Conservation (phyloP, 2,797 vertebrate genomes). For the Acipenser transmontanus region DNA sequence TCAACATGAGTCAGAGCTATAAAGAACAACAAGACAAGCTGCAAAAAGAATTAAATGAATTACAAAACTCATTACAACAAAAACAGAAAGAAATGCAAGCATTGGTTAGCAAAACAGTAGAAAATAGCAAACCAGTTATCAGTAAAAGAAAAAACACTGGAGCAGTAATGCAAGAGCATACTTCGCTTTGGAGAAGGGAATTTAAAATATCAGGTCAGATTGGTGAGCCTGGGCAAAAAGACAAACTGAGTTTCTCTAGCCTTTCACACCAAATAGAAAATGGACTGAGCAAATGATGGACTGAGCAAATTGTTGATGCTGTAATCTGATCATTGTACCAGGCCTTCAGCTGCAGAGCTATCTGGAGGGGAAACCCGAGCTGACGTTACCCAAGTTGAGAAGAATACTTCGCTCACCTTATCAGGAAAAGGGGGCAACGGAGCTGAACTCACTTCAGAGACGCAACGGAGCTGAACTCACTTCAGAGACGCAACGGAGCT, state of each 20-base stretch:
- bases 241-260: not conserved
- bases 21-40: not conserved
- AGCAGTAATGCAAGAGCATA: not conserved
- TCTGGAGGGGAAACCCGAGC: constrained; percentile 3
- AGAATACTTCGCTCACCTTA: not conserved
- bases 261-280: too few relatives aligned
- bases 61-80: not conserved
- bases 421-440: constrained; percentile 11
- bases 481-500: constrained; percentile 8
- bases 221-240: constrained; percentile 9
- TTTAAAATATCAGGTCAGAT: constrained; percentile 16
- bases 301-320: constrained; percentile 18
- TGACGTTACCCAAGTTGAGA: too few relatives aligned
- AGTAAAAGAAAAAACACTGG: not conserved
- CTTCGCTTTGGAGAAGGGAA: constrained; percentile 3
- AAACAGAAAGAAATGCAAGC: not conserved
- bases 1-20: not conserved
- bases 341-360: constrained; percentile 12
- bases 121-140: not conserved
- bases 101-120: too few relatives aligned
- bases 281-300: not conserved
- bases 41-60: not conserved
- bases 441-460: constrained; percentile 11
- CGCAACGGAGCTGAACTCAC: constrained; percentile 10
- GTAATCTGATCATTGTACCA: constrained; percentile 10